phyloP scores from a whole-genome alignment of 2,113 vertebrate species.

The Tringa solitaria region DNA sequence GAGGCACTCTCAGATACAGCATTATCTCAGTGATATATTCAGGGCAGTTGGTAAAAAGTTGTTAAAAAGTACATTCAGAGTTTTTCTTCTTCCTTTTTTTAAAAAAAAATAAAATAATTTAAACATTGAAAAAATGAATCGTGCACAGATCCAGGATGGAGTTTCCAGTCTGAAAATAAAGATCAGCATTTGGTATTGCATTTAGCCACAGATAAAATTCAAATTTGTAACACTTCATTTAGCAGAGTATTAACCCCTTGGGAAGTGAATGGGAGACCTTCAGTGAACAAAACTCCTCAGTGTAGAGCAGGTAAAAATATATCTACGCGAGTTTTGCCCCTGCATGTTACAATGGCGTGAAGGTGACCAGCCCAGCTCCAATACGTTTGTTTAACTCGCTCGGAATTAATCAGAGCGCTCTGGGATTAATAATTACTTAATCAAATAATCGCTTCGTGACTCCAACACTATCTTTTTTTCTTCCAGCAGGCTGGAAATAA shows the following conservation, averaged over 20 bases:
- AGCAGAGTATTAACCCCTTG: conserved; percentile 70
- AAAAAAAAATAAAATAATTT: neutral
- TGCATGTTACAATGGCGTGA: conserved; percentile 22
- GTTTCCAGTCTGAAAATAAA: conserved; percentile 40
- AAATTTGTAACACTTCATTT: conserved; percentile 76
- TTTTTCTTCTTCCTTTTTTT: neutral
- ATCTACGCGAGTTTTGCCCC: neutral
- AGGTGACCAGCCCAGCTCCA: conserved; percentile 51
- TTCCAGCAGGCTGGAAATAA: conserved; percentile 74
- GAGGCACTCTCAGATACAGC: neutral
- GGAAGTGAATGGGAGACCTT: conserved; percentile 62
- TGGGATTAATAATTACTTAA: conserved; percentile 86
- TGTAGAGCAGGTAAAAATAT: conserved; percentile 61
- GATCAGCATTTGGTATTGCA: conserved; percentile 69
- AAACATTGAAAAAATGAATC: neutral
- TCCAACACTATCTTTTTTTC: conserved; percentile 73
- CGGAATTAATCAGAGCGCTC: conserved; percentile 75
- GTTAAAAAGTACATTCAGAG: neutral
- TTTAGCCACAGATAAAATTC: conserved; percentile 74
- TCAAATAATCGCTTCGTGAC: conserved; percentile 81
- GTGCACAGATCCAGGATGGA: neutral
- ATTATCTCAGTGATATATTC: neutral
- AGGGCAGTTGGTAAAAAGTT: neutral
- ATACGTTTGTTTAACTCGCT: conserved; percentile 74
- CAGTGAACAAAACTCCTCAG: conserved; percentile 67